Base-by-base conservation (phyloP, 2,797 vertebrate genomes). In the Antrozous pallidus region DNA sequence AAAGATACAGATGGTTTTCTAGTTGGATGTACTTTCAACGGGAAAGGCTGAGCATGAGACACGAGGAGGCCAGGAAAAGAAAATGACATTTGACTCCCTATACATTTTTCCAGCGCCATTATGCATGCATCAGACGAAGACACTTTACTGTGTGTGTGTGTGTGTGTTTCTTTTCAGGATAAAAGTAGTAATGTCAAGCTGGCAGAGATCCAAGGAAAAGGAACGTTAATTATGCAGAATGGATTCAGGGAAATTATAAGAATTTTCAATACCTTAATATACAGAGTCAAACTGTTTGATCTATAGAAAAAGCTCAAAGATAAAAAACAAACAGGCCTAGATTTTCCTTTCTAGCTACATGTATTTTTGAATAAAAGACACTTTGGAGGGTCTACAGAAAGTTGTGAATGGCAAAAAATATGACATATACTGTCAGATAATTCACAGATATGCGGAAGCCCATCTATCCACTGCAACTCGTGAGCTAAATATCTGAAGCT, bases 171-270 rank as follows among this genome's bases (percentile, higher is more conserved):
- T 22, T 90, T 94, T 73, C 75, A 93, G 96, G 74, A 94, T 95
- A 38, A 95, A 96, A 95, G 78, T 81, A 90, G 54, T 47, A 58
- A 70, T 26, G 40, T 83, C 92, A 96, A 92, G 38, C 49, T 61
- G 49, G 67, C 33, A 67, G 58, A 78, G 16, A 92, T 81, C 47
- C 69, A 95, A 94, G 87, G 36, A 36, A 91, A 92, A 90, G 69
- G 80, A 67, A 93, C 88, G 31, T 77, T 82, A 82, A 65, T 56
- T 84, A 69, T 6, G 0, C 28, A 75, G 81, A 87, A 82, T 33
- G 11, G 9, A 93, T 94, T 88, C 77, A 81, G 58, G 82, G 38
- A 93, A 89, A 93, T 95, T 65, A 90, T 1, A 65, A 79, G 63
- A 83, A 85, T 70, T 20, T 17, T 38, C 54, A 92, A 75, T 70